Conservation (phyloP, 2,888 invertebrate genomes). For the Polydrusus tereticollis region DNA sequence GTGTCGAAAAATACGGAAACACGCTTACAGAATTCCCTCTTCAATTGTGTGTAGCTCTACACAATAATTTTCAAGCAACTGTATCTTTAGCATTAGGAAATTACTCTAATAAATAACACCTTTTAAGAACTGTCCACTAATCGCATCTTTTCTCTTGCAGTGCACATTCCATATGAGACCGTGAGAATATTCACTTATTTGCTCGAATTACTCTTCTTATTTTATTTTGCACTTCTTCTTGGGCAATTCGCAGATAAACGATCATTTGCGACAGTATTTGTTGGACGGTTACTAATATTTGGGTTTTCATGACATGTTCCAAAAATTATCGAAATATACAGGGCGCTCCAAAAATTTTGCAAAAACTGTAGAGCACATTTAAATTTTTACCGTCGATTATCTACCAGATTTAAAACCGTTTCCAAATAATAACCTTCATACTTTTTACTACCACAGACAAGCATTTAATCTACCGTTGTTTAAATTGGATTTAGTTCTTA, state of each 20-base stretch:
- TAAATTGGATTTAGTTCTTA: slow-evolving; percentile 13
- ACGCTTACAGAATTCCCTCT: too few relatives aligned
- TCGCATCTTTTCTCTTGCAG: slow-evolving; percentile 37
- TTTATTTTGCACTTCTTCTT: slow-evolving; percentile 26
- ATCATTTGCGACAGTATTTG: neutral
- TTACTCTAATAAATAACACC: slow-evolving; percentile 41
- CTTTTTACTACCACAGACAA: neutral
- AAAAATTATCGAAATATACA: too few relatives aligned
- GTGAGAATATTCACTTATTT: slow-evolving; percentile 49
- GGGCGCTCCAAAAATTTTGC: too few relatives aligned
- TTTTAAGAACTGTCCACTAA: slow-evolving; percentile 43
- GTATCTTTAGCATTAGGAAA: slow-evolving; percentile 28
- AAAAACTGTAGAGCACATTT: too few relatives aligned
- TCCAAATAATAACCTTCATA: neutral
- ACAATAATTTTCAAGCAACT: slow-evolving; percentile 2
- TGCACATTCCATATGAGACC: slow-evolving; percentile 45
- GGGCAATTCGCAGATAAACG: neutral
- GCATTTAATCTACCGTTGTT: slow-evolving; percentile 9
- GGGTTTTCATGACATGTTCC: too few relatives aligned
- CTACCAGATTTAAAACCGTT: too few relatives aligned
- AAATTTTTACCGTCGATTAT: too few relatives aligned
- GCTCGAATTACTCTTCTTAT: slow-evolving; percentile 33
- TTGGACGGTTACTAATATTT: too few relatives aligned
- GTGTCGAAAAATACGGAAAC: too few relatives aligned
- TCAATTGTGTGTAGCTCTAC: too few relatives aligned